phyloP scores from a whole-genome alignment of 2,113 vertebrate genomes.

The Guaruba guarouba region DNA sequence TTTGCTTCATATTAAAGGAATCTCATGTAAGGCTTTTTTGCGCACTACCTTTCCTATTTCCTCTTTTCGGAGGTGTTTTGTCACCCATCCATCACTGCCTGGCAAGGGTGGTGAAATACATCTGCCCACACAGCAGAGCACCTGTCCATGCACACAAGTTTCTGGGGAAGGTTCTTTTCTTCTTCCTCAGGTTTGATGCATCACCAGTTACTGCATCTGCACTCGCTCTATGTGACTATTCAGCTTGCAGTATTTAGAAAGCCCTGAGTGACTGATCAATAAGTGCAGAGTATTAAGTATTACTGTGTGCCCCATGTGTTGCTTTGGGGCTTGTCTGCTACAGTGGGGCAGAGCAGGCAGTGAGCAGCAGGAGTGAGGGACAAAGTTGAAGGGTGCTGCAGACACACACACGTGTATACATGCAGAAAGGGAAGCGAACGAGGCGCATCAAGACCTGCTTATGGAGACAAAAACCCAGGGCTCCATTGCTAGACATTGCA shows the following conservation, averaged over 20 bases:
- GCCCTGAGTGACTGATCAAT: not conserved
- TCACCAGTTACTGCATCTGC: not conserved
- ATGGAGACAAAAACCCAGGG: not conserved
- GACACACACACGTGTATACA: fast-evolving
- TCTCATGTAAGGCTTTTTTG: not conserved
- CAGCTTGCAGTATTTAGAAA: not conserved
- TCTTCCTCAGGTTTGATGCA: not conserved
- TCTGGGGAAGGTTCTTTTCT: not conserved
- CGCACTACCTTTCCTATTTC: not conserved
- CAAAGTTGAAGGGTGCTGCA: not conserved
- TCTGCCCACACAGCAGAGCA: not conserved
- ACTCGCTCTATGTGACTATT: not conserved
- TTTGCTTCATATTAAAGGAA: not conserved
- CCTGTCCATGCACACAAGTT: not conserved
- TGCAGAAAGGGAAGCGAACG: fast-evolving
- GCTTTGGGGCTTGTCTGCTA: not conserved
- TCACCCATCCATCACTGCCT: not conserved
- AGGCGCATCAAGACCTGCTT: not conserved
- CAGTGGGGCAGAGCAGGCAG: not conserved
- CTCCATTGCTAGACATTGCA: not conserved
- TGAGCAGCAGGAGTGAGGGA: not conserved
- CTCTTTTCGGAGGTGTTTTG: not conserved
- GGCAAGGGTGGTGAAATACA: not conserved
- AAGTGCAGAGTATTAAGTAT: not conserved
- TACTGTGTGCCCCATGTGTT: fast-evolving